A percentile compares a stretch with the other conserved stretches of the same genome.
phyloP scores from a whole-genome alignment of 2,888 invertebrate genomes.

The Lepidochrysops patricia region DNA sequence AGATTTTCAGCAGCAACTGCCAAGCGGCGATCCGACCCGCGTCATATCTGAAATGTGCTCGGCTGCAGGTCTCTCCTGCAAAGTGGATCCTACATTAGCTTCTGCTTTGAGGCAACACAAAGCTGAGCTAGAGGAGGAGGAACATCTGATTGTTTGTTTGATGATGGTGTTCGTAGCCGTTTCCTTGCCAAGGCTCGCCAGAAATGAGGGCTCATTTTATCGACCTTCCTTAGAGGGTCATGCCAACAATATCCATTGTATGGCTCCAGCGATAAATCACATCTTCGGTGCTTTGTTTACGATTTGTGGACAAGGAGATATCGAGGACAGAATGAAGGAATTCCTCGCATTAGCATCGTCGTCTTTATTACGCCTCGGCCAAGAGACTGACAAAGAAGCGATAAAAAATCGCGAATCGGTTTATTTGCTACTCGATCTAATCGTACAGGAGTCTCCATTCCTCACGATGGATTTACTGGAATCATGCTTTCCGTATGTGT shows the following conservation, averaged over 20 bases:
- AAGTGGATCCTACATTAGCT: constrained; percentile 96
- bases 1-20: constrained; percentile 94
- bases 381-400: constrained; percentile 95
- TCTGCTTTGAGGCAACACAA: constrained; percentile 93
- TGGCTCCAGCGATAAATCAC: constrained; percentile 96
- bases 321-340: constrained; percentile 98
- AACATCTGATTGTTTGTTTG: constrained; percentile 93
- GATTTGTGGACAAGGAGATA: constrained; percentile 95
- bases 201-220: constrained; percentile 91
- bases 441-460: constrained; percentile 98
- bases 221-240: constrained; percentile 92
- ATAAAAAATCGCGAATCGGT: constrained; percentile 96
- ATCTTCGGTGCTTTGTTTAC: constrained; percentile 98
- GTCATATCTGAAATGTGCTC: constrained; percentile 98
- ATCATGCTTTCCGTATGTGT: constrained; percentile 98
- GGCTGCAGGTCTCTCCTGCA: constrained; percentile 93
- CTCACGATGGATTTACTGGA: constrained; percentile 98
- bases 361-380: constrained; percentile 93
- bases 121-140: constrained; percentile 90
- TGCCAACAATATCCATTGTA: constrained; percentile 98
- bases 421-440: constrained; percentile 95
- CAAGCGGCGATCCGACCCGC: constrained; percentile 90
- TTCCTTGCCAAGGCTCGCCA: constrained; percentile 94
- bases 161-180: constrained; percentile 99
- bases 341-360: constrained; percentile 95